Percentiles rank a stretch among this genome's conserved stretches.
Evolutionary conservation across 2,113 vertebrate genomes (phyloP).

Genomic region (Myodes glareolus): DNA sequence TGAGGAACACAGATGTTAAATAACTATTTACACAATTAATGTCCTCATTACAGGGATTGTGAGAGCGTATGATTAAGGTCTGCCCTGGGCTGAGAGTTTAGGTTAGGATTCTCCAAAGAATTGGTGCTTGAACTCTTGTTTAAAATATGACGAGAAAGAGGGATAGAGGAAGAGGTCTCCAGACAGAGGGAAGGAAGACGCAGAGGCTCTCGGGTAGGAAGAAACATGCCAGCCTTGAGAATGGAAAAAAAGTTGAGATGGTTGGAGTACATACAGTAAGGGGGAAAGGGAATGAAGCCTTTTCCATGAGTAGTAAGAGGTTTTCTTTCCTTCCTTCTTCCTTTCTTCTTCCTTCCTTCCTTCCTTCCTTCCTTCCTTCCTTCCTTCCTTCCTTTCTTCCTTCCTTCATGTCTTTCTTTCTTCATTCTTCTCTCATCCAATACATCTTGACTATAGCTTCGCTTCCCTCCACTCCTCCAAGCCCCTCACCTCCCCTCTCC

Average conservation of each 20-base stretch:
- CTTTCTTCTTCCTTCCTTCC: too few relatives aligned
- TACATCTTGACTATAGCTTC: background rate
- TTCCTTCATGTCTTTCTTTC: background rate
- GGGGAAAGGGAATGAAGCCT: background rate
- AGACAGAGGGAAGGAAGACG: background rate
- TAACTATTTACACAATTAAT: conserved; percentile 38
- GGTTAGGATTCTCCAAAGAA: conserved; percentile 24
- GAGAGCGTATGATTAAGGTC: background rate
- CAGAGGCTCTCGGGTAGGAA: background rate
- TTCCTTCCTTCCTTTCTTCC: too few relatives aligned
- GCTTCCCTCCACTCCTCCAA: background rate
- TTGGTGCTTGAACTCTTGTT: background rate
- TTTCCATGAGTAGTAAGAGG: background rate
- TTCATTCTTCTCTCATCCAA: background rate
- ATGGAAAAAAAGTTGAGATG: background rate
- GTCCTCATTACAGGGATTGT: background rate
- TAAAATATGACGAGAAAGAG: background rate
- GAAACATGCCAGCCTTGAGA: background rate
- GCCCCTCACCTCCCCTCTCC: background rate
- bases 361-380: background rate
- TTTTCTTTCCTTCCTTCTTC: background rate
- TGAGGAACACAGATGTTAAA: conserved; percentile 29
- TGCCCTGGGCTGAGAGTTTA: background rate
- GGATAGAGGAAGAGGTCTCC: background rate
- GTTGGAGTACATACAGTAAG: background rate